These are phyloP conservation scores for Salvelinus namaycush DNA, from an alignment of 2,113 vertebrate genomes.

Conservation along the genomic window DNA sequence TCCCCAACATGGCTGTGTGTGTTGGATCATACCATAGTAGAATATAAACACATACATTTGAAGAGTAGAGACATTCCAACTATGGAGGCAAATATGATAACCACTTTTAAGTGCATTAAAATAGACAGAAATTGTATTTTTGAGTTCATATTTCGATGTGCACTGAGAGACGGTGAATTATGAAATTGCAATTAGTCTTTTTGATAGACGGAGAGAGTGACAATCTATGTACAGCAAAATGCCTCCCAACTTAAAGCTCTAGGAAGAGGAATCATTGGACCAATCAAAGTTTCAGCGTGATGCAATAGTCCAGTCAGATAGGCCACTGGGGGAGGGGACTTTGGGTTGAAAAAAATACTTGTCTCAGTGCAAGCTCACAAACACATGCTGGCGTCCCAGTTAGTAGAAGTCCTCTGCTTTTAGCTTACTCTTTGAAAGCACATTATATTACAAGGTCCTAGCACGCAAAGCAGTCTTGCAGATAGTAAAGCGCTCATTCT, in stretches of 20 bases:
- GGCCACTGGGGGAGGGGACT: constrained; percentile 42
- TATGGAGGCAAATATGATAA: constrained; percentile 31
- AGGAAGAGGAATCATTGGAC: constrained; percentile 29
- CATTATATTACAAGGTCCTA: constrained; percentile 39
- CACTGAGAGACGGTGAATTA: constrained; percentile 38
- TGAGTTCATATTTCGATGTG: constrained; percentile 40
- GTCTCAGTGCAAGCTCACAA: constrained; percentile 21
- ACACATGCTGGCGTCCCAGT: constrained; percentile 55
- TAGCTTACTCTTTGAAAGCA: constrained; percentile 40
- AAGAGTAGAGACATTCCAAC: constrained; percentile 10
- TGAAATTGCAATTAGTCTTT: constrained; percentile 43
- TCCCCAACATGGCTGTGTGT: too few relatives aligned
- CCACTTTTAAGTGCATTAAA: constrained; percentile 41
- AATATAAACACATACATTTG: too few relatives aligned
- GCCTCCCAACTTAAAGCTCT: constrained; percentile 59
- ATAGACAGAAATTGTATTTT: background rate
- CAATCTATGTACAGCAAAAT: constrained; percentile 60
- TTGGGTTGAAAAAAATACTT: constrained; percentile 45
- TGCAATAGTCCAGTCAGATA: constrained; percentile 48
- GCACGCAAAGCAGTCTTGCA: constrained; percentile 50
- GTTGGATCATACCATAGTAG: too few relatives aligned
- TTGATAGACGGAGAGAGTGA: constrained; percentile 19
- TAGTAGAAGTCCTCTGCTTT: constrained; percentile 21
- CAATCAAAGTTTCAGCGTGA: constrained; percentile 14
- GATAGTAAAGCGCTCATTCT: constrained; percentile 44